phyloP scores from a whole-genome alignment of 2,113 vertebrate genomes.

The Origma solitaria region DNA sequence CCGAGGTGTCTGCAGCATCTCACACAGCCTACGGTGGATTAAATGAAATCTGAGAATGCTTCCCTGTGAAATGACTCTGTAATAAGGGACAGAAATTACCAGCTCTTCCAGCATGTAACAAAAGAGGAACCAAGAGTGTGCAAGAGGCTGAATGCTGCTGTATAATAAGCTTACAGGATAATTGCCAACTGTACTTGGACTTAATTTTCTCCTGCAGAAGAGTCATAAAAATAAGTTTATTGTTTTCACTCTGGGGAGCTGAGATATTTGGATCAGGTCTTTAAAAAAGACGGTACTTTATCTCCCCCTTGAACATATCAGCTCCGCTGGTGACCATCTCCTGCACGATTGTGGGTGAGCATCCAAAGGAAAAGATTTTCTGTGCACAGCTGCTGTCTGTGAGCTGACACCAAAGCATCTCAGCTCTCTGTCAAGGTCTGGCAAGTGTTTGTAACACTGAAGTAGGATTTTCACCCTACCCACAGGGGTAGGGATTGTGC shows the following conservation, averaged over 20 bases:
- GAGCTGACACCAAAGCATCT: background rate
- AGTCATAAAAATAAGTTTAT: background rate
- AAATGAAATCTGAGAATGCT: background rate
- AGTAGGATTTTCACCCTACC: background rate
- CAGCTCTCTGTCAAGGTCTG: background rate
- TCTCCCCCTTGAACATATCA: background rate
- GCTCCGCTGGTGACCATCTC: background rate
- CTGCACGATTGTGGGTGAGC: background rate
- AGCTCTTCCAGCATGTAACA: background rate
- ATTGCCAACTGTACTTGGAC: background rate
- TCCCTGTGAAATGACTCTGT: background rate
- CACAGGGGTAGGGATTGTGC: background rate
- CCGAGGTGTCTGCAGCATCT: background rate
- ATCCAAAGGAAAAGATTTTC: background rate
- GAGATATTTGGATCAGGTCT: background rate
- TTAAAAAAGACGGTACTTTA: background rate
- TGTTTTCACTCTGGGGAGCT: background rate
- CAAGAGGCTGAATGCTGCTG: background rate
- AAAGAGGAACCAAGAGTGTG: background rate
- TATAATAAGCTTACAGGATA: slow-evolving; percentile 15
- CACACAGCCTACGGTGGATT: background rate
- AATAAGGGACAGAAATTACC: background rate
- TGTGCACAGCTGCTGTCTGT: background rate
- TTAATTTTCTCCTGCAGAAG: slow-evolving; percentile 20
- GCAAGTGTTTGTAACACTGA: background rate